Base-by-base conservation (phyloP, 2,888 invertebrate genomes). In the Bombyx huttoni region DNA sequence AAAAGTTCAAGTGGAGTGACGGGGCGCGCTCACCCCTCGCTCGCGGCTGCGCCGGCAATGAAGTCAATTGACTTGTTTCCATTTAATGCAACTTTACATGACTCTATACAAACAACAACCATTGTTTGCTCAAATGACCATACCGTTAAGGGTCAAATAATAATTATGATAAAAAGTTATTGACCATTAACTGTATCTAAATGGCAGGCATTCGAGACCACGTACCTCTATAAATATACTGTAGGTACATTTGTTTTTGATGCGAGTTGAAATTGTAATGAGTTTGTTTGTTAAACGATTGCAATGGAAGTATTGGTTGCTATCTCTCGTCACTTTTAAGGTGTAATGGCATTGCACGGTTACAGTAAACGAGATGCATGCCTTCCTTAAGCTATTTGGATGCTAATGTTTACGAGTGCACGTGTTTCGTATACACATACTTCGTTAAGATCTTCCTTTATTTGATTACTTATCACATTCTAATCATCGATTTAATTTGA, bases 61-160 rank as follows among this genome's bases (percentile, higher is more conserved):
- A 62, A 68, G 61, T 70, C 82, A 86, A 86, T 86, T 87, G 85
- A 85, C 81, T 84, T 81, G 83, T 80, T 78, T 70, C 73, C 70
- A 74, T 75, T 75, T 76, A 75, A 75, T 80, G 72, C 75, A 76
- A 70, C 68, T 74, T 68, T 65, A 64, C 58, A 56, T 58, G 59
- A 61, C 63, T 64, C 67, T 58, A 52, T 56, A 53, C 50, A 52
- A 52, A 57, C 55, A 52, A 51, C 40, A 14, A 13, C 8, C 35
- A 34, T 49, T 49, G 10, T 13, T 46, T 34, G 13, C 13, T 13
- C 34, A 13, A 8, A 34, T 34, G 34, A 34, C 34, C 14, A 35
- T 10, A 51, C 7, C 33, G 12, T 40, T 40, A 40, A 40, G 40
- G 40, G 40, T 40, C 40, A 40, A 8, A 40, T 40, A 40, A 40